Percentiles rank a stretch among this genome's conserved stretches.
Evolutionary conservation across 2,113 vertebrate species (phyloP).

Genomic region (Catharus bicknelli): DNA sequence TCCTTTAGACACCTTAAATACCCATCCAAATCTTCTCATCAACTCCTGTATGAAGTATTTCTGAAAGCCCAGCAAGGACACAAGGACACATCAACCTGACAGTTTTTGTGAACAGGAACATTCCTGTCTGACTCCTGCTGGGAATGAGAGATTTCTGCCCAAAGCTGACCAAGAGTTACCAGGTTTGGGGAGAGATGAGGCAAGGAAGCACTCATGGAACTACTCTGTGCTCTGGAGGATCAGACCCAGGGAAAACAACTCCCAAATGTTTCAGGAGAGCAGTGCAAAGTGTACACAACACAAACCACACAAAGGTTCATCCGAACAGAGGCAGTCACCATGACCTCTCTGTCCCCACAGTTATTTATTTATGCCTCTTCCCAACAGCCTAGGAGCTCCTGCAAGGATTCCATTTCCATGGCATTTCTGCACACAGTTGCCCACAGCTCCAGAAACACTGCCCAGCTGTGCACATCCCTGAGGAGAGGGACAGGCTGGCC

Average conservation of each 20-base stretch:
- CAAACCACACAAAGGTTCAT: neutral
- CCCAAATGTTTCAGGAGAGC: rapidly evolving
- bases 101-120: neutral
- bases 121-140: neutral
- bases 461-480: no score
- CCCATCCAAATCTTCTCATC: neutral
- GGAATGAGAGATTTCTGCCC: neutral
- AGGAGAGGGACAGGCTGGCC: neutral
- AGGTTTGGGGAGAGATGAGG: neutral
- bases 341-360: neutral
- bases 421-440: no score
- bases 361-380: neutral
- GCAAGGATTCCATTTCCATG: no score
- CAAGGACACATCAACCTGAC: rapidly evolving
- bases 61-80: neutral
- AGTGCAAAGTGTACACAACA: neutral
- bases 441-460: neutral
- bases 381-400: neutral
- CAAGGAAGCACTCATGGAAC: neutral
- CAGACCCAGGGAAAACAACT: neutral
- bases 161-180: neutral
- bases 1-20: neutral
- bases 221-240: neutral
- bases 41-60: neutral
- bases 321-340: rapidly evolving